Percentiles rank a stretch among this genome's conserved stretches.
Conservation (phyloP, 2,113 vertebrate species). For the Falcunculus frontatus region DNA sequence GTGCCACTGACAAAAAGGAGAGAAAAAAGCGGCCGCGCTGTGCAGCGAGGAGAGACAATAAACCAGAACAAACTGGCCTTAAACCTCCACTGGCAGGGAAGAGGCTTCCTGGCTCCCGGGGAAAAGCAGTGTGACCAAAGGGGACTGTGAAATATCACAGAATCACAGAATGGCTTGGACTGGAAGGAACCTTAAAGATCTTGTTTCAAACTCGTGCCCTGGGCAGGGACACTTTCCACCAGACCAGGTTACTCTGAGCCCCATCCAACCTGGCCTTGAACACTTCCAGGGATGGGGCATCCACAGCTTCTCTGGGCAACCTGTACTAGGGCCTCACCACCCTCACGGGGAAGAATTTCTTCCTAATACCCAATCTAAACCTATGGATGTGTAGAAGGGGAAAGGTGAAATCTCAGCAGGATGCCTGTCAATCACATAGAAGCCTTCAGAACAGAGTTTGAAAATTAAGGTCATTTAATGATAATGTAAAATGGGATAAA, state of each 20-base stretch:
- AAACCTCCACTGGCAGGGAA: background rate
- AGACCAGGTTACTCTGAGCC: accelerated
- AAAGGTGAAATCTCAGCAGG: background rate
- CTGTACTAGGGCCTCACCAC: background rate
- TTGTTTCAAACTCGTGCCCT: background rate
- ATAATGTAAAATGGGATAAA: background rate
- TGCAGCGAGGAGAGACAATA: background rate
- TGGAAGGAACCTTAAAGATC: background rate
- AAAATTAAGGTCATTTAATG: background rate
- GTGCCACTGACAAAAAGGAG: background rate
- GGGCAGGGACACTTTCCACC: background rate
- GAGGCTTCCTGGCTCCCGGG: background rate
- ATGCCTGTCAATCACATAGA: background rate
- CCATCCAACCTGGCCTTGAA: background rate
- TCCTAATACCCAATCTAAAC: background rate
- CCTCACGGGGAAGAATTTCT: background rate
- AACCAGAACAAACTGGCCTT: background rate
- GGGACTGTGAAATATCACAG: background rate
- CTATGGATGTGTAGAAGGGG: background rate
- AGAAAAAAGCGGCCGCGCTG: accelerated
- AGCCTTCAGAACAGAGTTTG: background rate
- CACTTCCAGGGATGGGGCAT: background rate
- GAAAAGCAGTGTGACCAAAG: background rate
- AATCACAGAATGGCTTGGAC: background rate
- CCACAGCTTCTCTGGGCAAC: background rate